Evolutionary conservation across 2,797 vertebrate species (phyloP), one percentile per base, ranked within the genome.

Genomic region (Peromyscus eremicus): DNA sequence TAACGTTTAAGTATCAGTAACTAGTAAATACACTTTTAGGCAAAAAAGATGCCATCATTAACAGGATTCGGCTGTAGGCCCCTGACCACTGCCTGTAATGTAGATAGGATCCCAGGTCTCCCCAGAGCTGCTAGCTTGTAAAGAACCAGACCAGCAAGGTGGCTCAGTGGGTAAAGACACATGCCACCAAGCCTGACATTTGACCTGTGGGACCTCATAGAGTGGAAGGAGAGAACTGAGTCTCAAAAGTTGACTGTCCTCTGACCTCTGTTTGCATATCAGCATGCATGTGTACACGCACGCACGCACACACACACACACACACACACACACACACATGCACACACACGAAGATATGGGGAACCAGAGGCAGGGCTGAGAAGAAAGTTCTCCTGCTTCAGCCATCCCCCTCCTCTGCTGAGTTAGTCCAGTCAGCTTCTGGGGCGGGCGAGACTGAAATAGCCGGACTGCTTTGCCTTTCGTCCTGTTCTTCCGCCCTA

Each of bases 1-100:
- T 94, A 55, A 90, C 57, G 64, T 96, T 89, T 64, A 95, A 96
- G 49, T 27, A 32, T 23, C 17, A 49, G 29, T 77, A 88, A 57
- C 77, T 68, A 57, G 55, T 91, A 76, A 27, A 0, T 92, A 29
- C 21, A 37, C 55, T 80, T 80, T 66, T 90, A 49, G 37, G 66
- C 49, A 75, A 49, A 1, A 29, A 49, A 37, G 55, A 79, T 85
- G 11, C 62, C 14, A 27, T 83, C 29, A 5, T 94, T 27, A 25
- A 43, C 32, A 80, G 43, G 75, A 71, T 43, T 85, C 7, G 8
- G 27, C 64, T 49, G 10, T 75, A 2, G 8, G 27, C 43, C 77
- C 23, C 64, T 52, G 32, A 23, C 64, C 79, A n/a, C 68, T 40
- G 46, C n/a, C 66, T 92, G 12, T 81, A 12, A 37, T 49, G 46